These are phyloP conservation scores for Andricus quercusramuli DNA, from an alignment of 2,888 invertebrate genomes.

Conservation along the genomic window DNA sequence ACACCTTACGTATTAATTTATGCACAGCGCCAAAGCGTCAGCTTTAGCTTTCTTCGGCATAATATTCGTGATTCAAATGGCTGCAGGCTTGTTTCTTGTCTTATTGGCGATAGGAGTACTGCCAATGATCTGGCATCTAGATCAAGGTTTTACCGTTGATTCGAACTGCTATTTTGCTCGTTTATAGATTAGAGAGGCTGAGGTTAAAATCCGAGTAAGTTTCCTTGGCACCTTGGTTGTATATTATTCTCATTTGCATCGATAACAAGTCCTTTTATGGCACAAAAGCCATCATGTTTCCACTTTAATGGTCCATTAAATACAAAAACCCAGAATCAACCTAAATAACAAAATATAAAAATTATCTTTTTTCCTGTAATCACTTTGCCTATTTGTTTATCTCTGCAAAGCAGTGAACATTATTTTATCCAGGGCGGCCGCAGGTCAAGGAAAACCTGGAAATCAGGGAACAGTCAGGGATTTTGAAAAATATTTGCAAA, in stretches of 20 bases:
- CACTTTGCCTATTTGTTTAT: too few species aligned
- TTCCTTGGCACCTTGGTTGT: conserved; percentile 17
- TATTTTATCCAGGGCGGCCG: too few species aligned
- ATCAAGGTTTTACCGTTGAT: conserved; percentile 39
- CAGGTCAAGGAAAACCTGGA: too few species aligned
- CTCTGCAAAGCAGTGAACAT: too few species aligned
- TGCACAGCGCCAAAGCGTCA: too few species aligned
- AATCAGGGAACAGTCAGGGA: too few species aligned
- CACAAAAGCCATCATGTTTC: neutral
- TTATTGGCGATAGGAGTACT: neutral
- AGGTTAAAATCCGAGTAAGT: conserved; percentile 15
- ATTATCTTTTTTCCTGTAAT: too few species aligned
- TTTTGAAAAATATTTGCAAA: too few species aligned
- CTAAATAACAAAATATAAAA: neutral
- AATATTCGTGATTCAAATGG: neutral
- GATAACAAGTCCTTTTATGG: neutral
- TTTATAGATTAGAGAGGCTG: conserved; percentile 35
- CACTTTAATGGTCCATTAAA: neutral
- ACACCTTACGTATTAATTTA: too few species aligned
- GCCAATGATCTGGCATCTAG: conserved; percentile 29
- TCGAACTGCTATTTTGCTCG: conserved; percentile 30
- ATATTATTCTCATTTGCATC: conserved; percentile 14
- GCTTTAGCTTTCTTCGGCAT: neutral
- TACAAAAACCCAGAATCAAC: neutral
- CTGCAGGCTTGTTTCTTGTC: neutral